phyloP scores from a whole-genome alignment of 2,888 invertebrate genomes.

The Pheosia tremula region DNA sequence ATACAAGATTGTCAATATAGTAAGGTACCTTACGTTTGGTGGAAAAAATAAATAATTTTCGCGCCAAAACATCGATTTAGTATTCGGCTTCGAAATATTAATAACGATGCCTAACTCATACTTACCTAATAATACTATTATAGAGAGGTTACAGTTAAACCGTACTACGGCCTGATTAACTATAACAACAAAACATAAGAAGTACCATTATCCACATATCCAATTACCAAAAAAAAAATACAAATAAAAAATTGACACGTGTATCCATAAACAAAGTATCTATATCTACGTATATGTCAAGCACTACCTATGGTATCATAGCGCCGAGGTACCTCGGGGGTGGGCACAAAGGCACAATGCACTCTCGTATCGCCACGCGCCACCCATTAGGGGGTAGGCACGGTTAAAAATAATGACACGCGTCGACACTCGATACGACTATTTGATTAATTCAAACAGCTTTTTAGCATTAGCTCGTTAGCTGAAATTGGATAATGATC shows the following conservation, averaged over 20 bases:
- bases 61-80: too few species aligned
- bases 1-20: too few species aligned
- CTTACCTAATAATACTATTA: too few species aligned
- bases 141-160: too few species aligned
- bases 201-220: background rate
- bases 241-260: background rate
- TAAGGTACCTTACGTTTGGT: too few species aligned
- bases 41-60: too few species aligned
- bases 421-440: conserved; percentile 72
- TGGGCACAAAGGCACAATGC: conserved; percentile 50
- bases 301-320: conserved; percentile 28
- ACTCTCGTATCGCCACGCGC: conserved; percentile 67
- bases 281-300: background rate
- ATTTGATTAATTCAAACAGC: conserved; percentile 74
- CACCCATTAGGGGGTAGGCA: conserved; percentile 63
- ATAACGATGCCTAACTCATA: too few species aligned
- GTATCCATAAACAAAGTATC: background rate
- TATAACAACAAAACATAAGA: background rate
- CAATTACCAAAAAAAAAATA: conserved; percentile 3
- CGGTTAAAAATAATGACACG: conserved; percentile 65
- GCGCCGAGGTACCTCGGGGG: conserved; percentile 33
- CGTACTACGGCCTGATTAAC: too few species aligned
- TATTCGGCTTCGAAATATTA: too few species aligned
- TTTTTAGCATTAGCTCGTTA: conserved; percentile 64
- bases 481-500: conserved; percentile 42